Evolutionary conservation across 2,797 vertebrate species (phyloP).

Genomic region (Dermochelys coriacea): DNA sequence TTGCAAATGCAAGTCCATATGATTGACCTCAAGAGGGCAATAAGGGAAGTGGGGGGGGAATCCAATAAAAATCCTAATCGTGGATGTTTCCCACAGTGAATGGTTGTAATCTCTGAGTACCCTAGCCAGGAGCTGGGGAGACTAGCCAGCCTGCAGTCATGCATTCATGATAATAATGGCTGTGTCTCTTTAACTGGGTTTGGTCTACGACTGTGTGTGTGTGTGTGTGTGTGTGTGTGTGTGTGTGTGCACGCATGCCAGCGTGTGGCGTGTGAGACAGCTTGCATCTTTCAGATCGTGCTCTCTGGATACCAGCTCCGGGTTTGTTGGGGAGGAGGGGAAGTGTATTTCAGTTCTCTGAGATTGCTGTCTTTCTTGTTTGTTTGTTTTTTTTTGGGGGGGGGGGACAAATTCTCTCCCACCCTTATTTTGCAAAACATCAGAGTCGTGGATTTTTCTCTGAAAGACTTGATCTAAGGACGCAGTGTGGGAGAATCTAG

Average conservation of each 20-base stretch:
- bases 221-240: slow-evolving; percentile 19
- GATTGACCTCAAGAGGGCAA: background rate
- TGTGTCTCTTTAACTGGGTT: slow-evolving; percentile 81
- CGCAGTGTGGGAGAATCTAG: background rate
- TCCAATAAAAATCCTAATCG: background rate
- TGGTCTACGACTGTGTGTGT: slow-evolving; percentile 55
- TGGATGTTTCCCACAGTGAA: background rate
- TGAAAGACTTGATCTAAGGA: background rate
- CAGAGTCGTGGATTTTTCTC: background rate
- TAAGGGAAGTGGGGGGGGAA: background rate
- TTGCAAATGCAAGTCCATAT: background rate
- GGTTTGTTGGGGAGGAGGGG: slow-evolving; percentile 53
- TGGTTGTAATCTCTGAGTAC: background rate
- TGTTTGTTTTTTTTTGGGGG: background rate
- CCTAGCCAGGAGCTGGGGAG: background rate
- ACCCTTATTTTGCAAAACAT: background rate
- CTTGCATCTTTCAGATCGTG: slow-evolving; percentile 55
- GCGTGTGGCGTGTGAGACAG: slow-evolving; percentile 44
- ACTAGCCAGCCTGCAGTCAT: background rate
- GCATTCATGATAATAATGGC: slow-evolving; percentile 40
- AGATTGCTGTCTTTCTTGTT: slow-evolving; percentile 15
- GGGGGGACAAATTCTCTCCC: background rate
- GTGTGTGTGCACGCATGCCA: slow-evolving; percentile 3
- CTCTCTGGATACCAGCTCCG: slow-evolving; percentile 51
- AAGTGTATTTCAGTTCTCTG: background rate